Evolutionary conservation across 2,888 invertebrate genomes (phyloP), one percentile per base, ranked within the genome.

Genomic region (Rutpela maculata): DNA sequence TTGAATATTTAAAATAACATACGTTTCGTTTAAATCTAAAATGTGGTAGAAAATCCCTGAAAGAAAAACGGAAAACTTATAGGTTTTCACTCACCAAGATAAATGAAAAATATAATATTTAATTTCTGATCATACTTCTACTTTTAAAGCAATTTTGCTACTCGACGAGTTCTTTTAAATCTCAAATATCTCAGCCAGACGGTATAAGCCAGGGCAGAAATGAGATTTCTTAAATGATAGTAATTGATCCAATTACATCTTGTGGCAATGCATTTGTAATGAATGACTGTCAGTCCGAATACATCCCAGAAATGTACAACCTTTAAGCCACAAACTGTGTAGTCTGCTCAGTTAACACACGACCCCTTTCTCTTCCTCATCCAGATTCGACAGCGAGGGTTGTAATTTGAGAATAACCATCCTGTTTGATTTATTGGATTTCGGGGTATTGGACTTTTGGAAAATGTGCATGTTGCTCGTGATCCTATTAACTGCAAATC

Each of bases 341-440:
- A 6, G 50, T 50, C 50, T 50, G 50, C 7, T 50, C n/a, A 50
- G 4, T 50, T 50, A 50, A 50, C 12, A 50, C 50, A 12, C n/a
- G n/a, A 50, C n/a, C 50, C n/a, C 50, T 50, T 50, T 50, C 50
- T 50, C 50, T 50, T n/a, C 50, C 50, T n/a, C 50, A n/a, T n/a
- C n/a, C n/a, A 50, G 50, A 50, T 50, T n/a, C 50, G 65, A 18
- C 65, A 31, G 57, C 15, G 59, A 69, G 69, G 50, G 69, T 31
- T 31, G 57, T 69, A 69, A 69, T 69, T 69, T 26, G 35, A 59
- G 57, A 69, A 55, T 56, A 56, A 57, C 57, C 57, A 18, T 15
- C 57, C 69, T 31, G 17, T 69, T 57, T 69, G 69, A 69, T 69
- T 50, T 69, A 69, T 69, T 69, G 69, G 69, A 69, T 57, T 66